A percentile compares a stretch with the other conserved stretches of the same genome.
Evolutionary conservation across 1,140 invertebrate species (phyloP).

Genomic region (Drosophila neocordata): DNA sequence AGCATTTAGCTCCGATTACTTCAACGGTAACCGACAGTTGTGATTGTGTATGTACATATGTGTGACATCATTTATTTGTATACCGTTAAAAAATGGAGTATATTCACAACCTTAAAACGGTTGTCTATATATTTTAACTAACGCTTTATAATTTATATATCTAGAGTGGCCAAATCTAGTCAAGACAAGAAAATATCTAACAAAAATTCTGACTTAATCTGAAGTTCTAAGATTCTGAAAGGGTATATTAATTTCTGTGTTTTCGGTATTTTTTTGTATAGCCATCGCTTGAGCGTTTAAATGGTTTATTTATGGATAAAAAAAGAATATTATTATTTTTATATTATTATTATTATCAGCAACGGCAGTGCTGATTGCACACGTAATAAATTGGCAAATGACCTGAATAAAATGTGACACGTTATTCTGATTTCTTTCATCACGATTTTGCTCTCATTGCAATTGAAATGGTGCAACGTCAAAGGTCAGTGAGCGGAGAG

Average conservation of each 20-base stretch:
- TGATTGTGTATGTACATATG: no score
- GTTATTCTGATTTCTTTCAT: conserved; percentile 10
- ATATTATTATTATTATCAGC: background rate
- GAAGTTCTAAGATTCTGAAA: background rate
- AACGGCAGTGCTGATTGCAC: background rate
- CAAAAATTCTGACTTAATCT: no score
- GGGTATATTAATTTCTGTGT: background rate
- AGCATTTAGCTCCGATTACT: background rate
- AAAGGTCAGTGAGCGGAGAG: conserved; percentile 11
- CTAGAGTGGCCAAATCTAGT: no score
- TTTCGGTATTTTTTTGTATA: background rate
- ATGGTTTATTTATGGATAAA: background rate
- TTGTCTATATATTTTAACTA: no score
- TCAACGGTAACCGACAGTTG: background rate
- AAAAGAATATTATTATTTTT: background rate
- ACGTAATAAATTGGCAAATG: background rate
- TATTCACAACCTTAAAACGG: background rate
- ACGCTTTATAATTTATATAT: no score
- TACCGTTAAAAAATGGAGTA: background rate
- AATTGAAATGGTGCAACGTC: conserved; percentile 13
- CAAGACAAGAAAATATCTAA: no score
- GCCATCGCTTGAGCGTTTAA: background rate
- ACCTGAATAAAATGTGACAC: conserved; percentile 7
- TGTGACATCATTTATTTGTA: background rate
- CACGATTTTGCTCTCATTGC: conserved; percentile 1